Percentiles rank a stretch among this genome's conserved stretches.
Conservation (phyloP, 2,113 vertebrate genomes). For the Malaclemys terrapin region DNA sequence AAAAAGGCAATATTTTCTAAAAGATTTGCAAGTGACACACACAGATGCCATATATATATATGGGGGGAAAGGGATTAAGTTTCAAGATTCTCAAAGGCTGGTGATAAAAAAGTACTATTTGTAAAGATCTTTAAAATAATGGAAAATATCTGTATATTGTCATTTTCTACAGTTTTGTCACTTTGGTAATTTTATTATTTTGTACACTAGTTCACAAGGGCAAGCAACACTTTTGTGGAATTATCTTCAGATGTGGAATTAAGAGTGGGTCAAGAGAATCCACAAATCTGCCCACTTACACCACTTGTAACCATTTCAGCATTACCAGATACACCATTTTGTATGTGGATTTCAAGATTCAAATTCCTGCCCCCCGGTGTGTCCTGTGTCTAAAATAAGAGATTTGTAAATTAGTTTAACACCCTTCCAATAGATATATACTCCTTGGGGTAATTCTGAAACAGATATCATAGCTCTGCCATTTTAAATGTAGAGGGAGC, state of each 20-base stretch:
- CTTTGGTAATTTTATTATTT: conserved; percentile 3
- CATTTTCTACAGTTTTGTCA: background rate
- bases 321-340: background rate
- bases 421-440: background rate
- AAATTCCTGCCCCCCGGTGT: background rate
- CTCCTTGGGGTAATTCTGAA: background rate
- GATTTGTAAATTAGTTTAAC: background rate
- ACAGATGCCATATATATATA: too few species aligned
- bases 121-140: background rate
- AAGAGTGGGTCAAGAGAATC: background rate
- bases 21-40: too few species aligned
- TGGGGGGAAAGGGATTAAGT: background rate
- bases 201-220: background rate
- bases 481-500: background rate
- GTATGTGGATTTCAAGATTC: background rate
- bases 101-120: background rate
- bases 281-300: background rate
- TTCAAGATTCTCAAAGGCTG: background rate
- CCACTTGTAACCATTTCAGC: background rate
- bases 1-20: background rate
- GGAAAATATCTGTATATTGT: background rate
- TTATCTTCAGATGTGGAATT: background rate
- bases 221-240: background rate
- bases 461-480: background rate
- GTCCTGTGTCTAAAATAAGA: background rate